Conservation (phyloP, 2,888 invertebrate genomes). For the Gymnosoma rotundatum region DNA sequence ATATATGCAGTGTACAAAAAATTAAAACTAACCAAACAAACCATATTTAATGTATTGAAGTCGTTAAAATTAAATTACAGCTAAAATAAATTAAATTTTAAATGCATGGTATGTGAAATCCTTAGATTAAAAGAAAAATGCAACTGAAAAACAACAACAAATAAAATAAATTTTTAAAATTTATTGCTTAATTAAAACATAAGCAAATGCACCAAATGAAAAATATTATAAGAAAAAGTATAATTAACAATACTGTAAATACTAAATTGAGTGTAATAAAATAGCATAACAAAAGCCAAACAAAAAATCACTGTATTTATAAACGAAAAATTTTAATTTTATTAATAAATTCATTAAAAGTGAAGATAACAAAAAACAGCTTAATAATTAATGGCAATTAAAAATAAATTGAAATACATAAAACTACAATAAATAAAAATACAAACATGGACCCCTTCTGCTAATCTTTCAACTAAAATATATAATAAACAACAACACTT, state of each 20-base stretch:
- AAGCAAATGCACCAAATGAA: slow-evolving; percentile 49
- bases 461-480: slow-evolving; percentile 20
- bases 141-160: slow-evolving; percentile 24
- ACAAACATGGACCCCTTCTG: not conserved
- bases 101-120: slow-evolving; percentile 41
- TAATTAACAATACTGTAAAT: slow-evolving; percentile 32
- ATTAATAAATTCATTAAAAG: slow-evolving; percentile 51
- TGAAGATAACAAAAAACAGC: not conserved
- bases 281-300: not conserved
- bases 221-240: slow-evolving; percentile 26
- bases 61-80: slow-evolving; percentile 66
- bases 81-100: slow-evolving; percentile 54
- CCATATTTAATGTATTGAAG: slow-evolving; percentile 62
- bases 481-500: slow-evolving; percentile 42
- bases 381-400: slow-evolving; percentile 26
- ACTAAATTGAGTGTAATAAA: slow-evolving; percentile 50
- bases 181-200: slow-evolving; percentile 57
- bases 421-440: not conserved
- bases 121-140: slow-evolving; percentile 13
- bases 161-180: slow-evolving; percentile 42
- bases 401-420: slow-evolving; percentile 13
- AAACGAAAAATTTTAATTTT: slow-evolving; percentile 38
- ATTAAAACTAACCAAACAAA: slow-evolving; percentile 70
- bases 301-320: not conserved
- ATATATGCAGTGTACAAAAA: slow-evolving; percentile 65